A percentile compares a stretch with the other conserved stretches of the same genome.
phyloP scores from a whole-genome alignment of 1,140 invertebrate species.

The Chymomyza costata region DNA sequence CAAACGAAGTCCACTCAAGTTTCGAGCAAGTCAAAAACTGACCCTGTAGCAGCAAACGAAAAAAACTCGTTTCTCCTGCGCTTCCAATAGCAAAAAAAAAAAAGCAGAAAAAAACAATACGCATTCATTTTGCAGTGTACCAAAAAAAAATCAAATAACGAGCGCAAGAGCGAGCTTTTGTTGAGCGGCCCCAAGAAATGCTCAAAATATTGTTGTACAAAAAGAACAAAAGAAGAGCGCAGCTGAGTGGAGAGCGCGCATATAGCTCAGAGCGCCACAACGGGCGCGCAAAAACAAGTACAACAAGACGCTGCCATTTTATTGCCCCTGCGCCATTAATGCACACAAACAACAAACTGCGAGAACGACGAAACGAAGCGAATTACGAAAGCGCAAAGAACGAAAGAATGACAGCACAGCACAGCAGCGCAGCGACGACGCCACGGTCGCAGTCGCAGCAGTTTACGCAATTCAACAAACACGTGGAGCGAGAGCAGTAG shows the following conservation, averaged over 20 bases:
- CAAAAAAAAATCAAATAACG: neutral
- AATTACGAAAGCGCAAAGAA: slow-evolving; percentile 23
- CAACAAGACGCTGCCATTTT: slow-evolving; percentile 12
- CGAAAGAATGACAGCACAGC: neutral
- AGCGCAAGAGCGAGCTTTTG: slow-evolving; percentile 38
- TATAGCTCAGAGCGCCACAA: slow-evolving; percentile 1
- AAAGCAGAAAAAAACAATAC: slow-evolving; percentile 36
- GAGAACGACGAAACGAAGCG: slow-evolving; percentile 1
- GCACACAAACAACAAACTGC: slow-evolving; percentile 4
- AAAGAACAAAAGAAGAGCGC: slow-evolving; percentile 20
- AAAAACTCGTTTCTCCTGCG: slow-evolving; percentile 52
- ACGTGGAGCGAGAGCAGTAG: slow-evolving; percentile 59
- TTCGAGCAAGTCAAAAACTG: slow-evolving; percentile 9
- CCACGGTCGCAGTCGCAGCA: slow-evolving; percentile 28
- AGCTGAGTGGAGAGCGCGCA: slow-evolving; percentile 17
- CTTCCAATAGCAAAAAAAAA: slow-evolving; percentile 38
- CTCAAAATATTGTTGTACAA: too few species aligned
- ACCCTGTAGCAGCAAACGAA: slow-evolving; percentile 22
- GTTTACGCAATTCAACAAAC: slow-evolving; percentile 67
- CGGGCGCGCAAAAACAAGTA: neutral
- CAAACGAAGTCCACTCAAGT: too few species aligned
- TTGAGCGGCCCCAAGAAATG: too few species aligned
- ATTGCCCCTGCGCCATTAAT: slow-evolving; percentile 16
- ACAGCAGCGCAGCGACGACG: neutral
- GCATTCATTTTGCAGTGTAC: slow-evolving; percentile 54